Percentiles rank a stretch among this genome's conserved stretches.
phyloP scores from a whole-genome alignment of 2,888 invertebrate species.

The Candidula unifasciata region DNA sequence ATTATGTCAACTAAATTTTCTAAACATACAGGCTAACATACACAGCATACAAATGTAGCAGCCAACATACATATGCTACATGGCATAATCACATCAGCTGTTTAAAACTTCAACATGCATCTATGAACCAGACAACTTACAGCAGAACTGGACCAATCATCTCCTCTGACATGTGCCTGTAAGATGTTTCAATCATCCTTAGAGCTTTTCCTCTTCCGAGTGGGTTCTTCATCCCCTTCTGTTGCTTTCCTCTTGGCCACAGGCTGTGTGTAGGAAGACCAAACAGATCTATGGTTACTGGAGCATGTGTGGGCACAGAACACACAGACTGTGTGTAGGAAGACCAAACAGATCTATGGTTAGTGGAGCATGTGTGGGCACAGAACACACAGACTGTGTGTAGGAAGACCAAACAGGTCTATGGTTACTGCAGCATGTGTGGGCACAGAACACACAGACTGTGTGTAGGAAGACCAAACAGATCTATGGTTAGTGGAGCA shows the following conservation, averaged over 20 bases:
- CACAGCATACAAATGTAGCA: too few relatives aligned
- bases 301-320: too few relatives aligned
- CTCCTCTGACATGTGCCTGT: background rate
- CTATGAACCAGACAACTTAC: background rate
- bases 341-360: background rate
- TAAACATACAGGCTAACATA: background rate
- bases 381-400: background rate
- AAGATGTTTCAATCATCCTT: background rate
- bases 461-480: too few relatives aligned
- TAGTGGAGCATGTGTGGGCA: background rate
- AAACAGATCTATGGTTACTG: background rate
- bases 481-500: too few relatives aligned
- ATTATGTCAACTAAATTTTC: background rate
- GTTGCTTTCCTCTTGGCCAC: slow-evolving; percentile 34
- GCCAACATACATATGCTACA: background rate
- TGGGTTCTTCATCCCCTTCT: slow-evolving; percentile 23
- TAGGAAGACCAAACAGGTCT: background rate
- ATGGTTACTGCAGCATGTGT: background rate
- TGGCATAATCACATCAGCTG: background rate
- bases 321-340: background rate
- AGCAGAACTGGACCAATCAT: background rate
- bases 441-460: too few relatives aligned
- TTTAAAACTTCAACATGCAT: background rate
- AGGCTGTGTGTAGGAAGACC: slow-evolving; percentile 7
- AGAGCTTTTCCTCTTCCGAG: slow-evolving; percentile 10